Conservation (phyloP, 2,888 invertebrate genomes). For the Ochropleura plecta region DNA sequence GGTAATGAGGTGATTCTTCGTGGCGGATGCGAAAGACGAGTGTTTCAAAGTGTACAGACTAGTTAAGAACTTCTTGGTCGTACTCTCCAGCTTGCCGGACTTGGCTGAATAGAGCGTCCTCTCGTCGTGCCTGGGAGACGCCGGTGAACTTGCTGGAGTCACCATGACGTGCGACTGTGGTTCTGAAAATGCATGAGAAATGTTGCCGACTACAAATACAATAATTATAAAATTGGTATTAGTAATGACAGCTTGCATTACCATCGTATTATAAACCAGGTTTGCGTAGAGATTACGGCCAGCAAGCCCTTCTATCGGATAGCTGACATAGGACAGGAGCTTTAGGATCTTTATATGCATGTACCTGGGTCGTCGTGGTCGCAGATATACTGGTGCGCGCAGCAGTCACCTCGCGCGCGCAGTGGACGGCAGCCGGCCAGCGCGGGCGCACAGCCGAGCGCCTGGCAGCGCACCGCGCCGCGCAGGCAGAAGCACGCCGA, state of each 20-base stretch:
- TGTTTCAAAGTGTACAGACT: conserved; percentile 71
- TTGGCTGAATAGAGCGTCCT: conserved; percentile 77
- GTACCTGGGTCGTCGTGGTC: conserved; percentile 75
- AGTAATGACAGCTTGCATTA: neutral
- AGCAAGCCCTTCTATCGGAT: neutral
- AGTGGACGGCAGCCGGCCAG: conserved; percentile 94
- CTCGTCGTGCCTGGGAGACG: conserved; percentile 74
- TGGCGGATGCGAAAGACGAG: conserved; percentile 67
- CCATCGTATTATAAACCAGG: neutral
- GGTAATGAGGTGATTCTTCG: conserved; percentile 71
- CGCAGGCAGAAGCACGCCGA: conserved; percentile 95
- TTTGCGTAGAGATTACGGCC: neutral
- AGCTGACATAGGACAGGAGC: neutral
- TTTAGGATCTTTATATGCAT: neutral
- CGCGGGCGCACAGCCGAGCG: conserved; percentile 94
- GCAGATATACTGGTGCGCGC: conserved; percentile 96
- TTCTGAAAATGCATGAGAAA: conserved; percentile 61
- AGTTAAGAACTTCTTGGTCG: conserved; percentile 71
- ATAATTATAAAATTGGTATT: neutral
- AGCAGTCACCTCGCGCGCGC: conserved; percentile 94
- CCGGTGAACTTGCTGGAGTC: conserved; percentile 70
- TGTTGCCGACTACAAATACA: neutral
- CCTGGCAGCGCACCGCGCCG: conserved; percentile 93
- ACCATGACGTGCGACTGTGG: conserved; percentile 52
- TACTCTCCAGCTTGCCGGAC: conserved; percentile 74